Base-by-base conservation (phyloP, 2,113 vertebrate species). In the Uropsilus gracilis region DNA sequence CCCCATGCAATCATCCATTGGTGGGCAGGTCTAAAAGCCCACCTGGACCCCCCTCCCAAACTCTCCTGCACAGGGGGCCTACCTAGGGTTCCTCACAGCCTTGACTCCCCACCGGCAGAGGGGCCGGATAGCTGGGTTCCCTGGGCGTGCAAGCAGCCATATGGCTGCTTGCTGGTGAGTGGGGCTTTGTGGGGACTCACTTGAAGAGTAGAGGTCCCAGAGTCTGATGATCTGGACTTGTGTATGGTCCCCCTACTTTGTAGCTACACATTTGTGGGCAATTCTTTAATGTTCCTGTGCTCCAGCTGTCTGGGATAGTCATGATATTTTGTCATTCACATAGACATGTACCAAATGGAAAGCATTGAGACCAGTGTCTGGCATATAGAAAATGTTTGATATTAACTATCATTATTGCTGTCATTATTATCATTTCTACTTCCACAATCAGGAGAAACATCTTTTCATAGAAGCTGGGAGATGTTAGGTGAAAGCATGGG, bases 401-500 rank as follows among this genome's bases (percentile, higher is more conserved):
- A 39, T 48, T 34, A 53, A 30, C 48, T 59, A 2, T 37, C 76
- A 22, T 22, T 57, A 34, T 55, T 53, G 50, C 7, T 53, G 20
- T 53, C 17, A 53, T 53, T 18, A 53, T 2, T 20, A 18, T 75
- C 73, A 18, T 46, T 42, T n/a, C 30, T 66, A 55, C 12, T 72
- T 34, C 50, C 86, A 12, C 48, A 48, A 48, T 10, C 22, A 72
- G 34, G 37, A 28, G 69, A 46, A 53, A 9, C 17, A 61, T 76
- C 80, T 75, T 48, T 26, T 8, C n/a, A 59, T 1, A 42, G 83
- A 69, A 68, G 26, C 71, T 66, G 28, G 26, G 28, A 48, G 10
- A 44, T 1, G 2, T 48, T 28, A 22, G 8, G 11, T n/a, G 59
- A 80, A 11, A 68, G 0, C 0, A 0, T 13, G 17, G 80, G 18